These are phyloP conservation scores for Melieria omissa DNA, from an alignment of 2,888 invertebrate species.

Conservation along the genomic window DNA sequence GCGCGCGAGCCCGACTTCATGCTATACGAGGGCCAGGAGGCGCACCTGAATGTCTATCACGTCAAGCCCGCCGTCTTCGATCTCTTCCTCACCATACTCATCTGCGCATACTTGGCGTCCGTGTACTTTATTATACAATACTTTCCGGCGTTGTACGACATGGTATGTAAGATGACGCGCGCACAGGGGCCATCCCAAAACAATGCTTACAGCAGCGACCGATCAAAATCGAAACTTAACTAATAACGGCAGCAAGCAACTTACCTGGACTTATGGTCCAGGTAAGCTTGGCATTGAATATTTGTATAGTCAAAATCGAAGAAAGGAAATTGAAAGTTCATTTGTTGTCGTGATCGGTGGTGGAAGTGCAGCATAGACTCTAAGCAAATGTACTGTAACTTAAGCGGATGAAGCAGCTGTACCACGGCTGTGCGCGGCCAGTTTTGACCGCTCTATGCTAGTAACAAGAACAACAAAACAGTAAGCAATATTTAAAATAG, in stretches of 20 bases:
- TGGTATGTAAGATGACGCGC: constrained; percentile 70
- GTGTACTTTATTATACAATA: constrained; percentile 85
- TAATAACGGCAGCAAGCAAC: constrained; percentile 1
- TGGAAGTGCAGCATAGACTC: no score
- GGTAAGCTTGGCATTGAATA: no score
- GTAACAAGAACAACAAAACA: no score
- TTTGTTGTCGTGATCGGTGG: no score
- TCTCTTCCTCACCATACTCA: constrained; percentile 88
- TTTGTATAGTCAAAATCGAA: no score
- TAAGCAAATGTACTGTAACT: no score
- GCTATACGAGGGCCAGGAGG: constrained; percentile 85
- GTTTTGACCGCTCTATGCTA: no score
- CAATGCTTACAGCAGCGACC: constrained; percentile 32
- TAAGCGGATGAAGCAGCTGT: no score
- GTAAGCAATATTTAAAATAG: no score
- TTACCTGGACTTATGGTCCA: no score
- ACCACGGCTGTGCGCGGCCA: no score
- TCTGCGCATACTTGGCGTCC: constrained; percentile 83
- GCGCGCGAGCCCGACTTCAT: constrained; percentile 93
- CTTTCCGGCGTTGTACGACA: constrained; percentile 75
- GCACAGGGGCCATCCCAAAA: constrained; percentile 33
- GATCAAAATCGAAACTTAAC: constrained; percentile 38
- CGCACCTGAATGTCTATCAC: constrained; percentile 87
- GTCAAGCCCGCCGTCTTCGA: constrained; percentile 99
- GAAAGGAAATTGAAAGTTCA: no score